Conservation (phyloP, 2,113 vertebrate genomes). For the Colossoma macropomum region DNA sequence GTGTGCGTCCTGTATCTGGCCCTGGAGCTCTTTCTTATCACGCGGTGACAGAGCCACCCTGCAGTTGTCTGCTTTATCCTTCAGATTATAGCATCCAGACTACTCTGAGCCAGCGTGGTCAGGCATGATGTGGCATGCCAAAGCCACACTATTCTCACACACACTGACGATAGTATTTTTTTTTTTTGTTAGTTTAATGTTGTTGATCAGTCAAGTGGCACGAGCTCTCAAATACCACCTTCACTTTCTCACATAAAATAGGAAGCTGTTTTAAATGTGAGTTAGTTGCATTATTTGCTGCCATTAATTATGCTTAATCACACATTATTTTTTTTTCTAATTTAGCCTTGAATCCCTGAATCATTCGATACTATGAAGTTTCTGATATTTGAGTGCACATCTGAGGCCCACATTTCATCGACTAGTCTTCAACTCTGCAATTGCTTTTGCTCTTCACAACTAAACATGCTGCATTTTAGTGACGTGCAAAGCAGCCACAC, state of each 20-base stretch:
- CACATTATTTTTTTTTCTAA: background rate
- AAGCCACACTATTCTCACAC: background rate
- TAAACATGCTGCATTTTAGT: too few species aligned
- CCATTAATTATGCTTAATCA: background rate
- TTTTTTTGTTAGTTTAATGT: background rate
- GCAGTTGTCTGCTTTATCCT: conserved; percentile 29
- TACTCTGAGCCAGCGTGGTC: conserved; percentile 1
- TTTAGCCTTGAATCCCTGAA: background rate
- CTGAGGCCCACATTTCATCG: too few species aligned
- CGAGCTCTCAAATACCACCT: too few species aligned
- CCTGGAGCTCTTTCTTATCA: conserved; percentile 50
- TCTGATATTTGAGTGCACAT: too few species aligned
- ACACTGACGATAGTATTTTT: background rate
- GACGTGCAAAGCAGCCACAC: too few species aligned
- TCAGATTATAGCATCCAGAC: background rate
- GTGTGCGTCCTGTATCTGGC: conserved; percentile 30
- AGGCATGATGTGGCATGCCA: background rate
- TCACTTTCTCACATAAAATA: background rate
- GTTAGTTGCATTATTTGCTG: background rate
- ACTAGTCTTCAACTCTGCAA: too few species aligned
- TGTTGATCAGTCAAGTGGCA: too few species aligned
- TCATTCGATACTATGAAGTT: background rate
- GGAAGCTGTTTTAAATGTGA: background rate
- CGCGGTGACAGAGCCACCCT: conserved; percentile 40
- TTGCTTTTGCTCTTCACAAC: too few species aligned